phyloP scores from a whole-genome alignment of 2,797 vertebrate genomes.

The Harpagifer antarcticus region DNA sequence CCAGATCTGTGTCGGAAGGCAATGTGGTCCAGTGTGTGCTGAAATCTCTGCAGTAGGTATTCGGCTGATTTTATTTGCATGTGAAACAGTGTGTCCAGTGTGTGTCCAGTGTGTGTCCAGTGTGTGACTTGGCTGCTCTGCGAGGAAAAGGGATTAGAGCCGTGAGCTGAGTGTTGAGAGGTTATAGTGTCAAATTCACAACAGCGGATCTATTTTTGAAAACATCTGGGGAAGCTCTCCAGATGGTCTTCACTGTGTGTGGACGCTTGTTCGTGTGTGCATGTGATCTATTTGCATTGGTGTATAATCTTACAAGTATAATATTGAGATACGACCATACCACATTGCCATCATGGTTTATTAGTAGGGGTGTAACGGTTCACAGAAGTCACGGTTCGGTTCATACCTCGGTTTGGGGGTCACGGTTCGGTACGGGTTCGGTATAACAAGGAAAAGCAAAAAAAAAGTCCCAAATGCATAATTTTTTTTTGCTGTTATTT shows the following conservation, averaged over 20 bases:
- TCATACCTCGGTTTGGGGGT: no score
- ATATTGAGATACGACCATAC: background rate
- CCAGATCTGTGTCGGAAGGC: background rate
- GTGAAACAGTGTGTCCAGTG: background rate
- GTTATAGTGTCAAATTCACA: constrained; percentile 43
- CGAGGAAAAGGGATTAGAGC: background rate
- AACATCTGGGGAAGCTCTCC: constrained; percentile 54
- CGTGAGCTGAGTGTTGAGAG: constrained; percentile 35
- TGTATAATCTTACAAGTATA: constrained; percentile 32
- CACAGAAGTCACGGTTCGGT: no score
- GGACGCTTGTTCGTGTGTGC: constrained; percentile 18
- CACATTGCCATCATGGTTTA: background rate
- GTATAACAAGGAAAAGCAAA: no score
- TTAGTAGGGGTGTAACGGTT: no score
- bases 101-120: constrained; percentile 17
- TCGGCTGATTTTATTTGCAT: background rate
- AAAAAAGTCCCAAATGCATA: no score
- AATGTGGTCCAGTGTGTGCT: background rate
- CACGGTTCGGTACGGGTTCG: no score
- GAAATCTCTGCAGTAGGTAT: background rate
- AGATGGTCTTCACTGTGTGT: background rate
- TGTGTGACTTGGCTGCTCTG: constrained; percentile 40
- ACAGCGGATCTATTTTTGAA: constrained; percentile 62
- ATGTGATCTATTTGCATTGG: constrained; percentile 16
- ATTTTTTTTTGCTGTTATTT: no score